Base-by-base conservation (phyloP, 2,888 invertebrate species). In the Drosophila histrio region DNA sequence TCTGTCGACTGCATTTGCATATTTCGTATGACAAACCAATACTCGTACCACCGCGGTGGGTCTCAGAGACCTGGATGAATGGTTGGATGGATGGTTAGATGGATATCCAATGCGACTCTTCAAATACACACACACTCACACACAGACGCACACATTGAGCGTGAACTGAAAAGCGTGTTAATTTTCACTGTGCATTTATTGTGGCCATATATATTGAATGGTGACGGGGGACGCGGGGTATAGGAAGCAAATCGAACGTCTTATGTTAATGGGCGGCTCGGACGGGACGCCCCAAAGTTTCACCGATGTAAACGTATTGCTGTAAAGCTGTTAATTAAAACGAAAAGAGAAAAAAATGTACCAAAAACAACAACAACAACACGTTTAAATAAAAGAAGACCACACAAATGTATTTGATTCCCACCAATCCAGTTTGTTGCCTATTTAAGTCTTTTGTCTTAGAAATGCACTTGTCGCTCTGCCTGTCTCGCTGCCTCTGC, bases 151-250 rank as follows among this genome's bases (percentile, higher is more conserved):
- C 43, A 68, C 61, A 68, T 62, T 69, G 64, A 79, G 86, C 84
- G 79, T 80, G 72, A 88, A 88, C 78, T 78, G 81, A 88, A 87
- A 83, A 86, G 88, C 84, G 84, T 85, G 84, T 88, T 85, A 85
- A 88, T 85, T 85, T 85, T 88, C 87, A 87, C 84, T 88, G 88
- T 79, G 82, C 82, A 83, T 83, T 83, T 87, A 83, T 87, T 81
- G 85, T 66, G 60, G 63, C 81, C 77, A 78, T 85, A 69, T 85
- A 69, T 74, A 75, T 44, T 5, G 49, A 38, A 26, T n/a, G 32
- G 39, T 13, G 22, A 11, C 39, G 8, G 39, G 32, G 34, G n/a
- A 11, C 30, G 28, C 54, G 39, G 59, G 52, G 47, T 26, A 41
- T 41, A 62, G 75, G 57, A 67, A 71, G 72, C 74, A 72, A 79